These are phyloP conservation scores for Rhynchotus rufescens DNA, from an alignment of 2,797 vertebrate genomes.

Conservation along the genomic window DNA sequence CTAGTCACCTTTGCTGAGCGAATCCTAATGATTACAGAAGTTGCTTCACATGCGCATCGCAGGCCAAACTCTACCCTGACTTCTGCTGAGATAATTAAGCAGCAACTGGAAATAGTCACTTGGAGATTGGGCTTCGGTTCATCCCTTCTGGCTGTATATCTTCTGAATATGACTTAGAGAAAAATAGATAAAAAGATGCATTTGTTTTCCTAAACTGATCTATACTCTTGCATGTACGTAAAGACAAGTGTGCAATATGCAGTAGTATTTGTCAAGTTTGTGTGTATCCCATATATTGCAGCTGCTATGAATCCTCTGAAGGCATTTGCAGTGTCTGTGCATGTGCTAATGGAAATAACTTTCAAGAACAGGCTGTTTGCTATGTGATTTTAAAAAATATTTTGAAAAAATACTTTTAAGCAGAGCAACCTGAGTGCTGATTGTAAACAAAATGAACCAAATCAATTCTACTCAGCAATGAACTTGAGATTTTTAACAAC, in stretches of 20 bases:
- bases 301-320: background rate
- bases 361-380: background rate
- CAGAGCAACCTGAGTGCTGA: background rate
- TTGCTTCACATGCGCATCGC: background rate
- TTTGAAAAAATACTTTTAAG: background rate
- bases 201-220: background rate
- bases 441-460: background rate
- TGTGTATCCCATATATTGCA: background rate
- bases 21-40: background rate
- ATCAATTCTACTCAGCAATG: background rate
- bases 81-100: background rate
- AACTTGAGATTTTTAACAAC: slow-evolving; percentile 18
- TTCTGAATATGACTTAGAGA: background rate
- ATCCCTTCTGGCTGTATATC: background rate
- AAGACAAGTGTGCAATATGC: background rate
- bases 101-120: background rate
- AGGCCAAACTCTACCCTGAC: background rate
- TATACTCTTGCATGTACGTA: background rate
- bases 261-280: background rate
- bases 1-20: background rate
- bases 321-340: background rate
- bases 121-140: background rate
- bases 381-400: background rate
- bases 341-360: background rate
- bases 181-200: background rate